Evolutionary conservation across 1,140 invertebrate genomes (phyloP).

Genomic region (Apolygus lucorum): DNA sequence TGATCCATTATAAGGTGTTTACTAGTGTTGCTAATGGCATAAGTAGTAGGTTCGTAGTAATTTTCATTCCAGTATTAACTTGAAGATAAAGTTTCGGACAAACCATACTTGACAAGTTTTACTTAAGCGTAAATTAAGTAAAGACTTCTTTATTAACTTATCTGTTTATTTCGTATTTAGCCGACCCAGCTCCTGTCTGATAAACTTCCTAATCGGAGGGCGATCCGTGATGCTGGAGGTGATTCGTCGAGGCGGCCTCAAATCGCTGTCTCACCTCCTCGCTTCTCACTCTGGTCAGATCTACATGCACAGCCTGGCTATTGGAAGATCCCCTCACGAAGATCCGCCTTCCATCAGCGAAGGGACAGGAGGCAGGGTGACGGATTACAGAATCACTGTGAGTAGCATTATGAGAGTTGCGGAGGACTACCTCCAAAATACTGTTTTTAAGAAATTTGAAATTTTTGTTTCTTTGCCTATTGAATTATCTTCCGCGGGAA

Average conservation of each 20-base stretch:
- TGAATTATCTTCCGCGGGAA: too few relatives aligned
- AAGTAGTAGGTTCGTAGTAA: too few relatives aligned
- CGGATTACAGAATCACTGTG: slow-evolving; percentile 73
- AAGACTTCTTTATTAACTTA: not conserved
- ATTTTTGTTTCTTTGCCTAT: too few relatives aligned
- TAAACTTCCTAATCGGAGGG: slow-evolving; percentile 90
- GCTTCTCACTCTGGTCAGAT: slow-evolving; percentile 92
- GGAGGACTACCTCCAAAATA: not conserved
- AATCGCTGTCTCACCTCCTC: slow-evolving; percentile 85
- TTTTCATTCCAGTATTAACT: too few relatives aligned
- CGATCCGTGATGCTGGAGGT: slow-evolving; percentile 91
- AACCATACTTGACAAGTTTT: too few relatives aligned
- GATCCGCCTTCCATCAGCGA: slow-evolving; percentile 92
- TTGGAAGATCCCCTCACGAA: slow-evolving; percentile 77
- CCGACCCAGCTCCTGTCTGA: slow-evolving; percentile 88
- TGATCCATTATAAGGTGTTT: too few relatives aligned
- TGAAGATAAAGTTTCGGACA: too few relatives aligned
- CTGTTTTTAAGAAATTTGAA: too few relatives aligned
- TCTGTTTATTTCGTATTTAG: slow-evolving; percentile 42
- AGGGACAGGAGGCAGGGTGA: slow-evolving; percentile 83
- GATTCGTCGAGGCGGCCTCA: slow-evolving; percentile 61
- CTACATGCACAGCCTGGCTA: slow-evolving; percentile 86
- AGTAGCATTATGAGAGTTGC: slow-evolving; percentile 25
- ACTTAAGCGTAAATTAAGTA: not conserved
- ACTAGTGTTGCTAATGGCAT: too few relatives aligned